Percentiles rank a stretch among this genome's conserved stretches.
Conservation (phyloP, 2,113 vertebrate species). For the Syngnathoides biaculeatus region DNA sequence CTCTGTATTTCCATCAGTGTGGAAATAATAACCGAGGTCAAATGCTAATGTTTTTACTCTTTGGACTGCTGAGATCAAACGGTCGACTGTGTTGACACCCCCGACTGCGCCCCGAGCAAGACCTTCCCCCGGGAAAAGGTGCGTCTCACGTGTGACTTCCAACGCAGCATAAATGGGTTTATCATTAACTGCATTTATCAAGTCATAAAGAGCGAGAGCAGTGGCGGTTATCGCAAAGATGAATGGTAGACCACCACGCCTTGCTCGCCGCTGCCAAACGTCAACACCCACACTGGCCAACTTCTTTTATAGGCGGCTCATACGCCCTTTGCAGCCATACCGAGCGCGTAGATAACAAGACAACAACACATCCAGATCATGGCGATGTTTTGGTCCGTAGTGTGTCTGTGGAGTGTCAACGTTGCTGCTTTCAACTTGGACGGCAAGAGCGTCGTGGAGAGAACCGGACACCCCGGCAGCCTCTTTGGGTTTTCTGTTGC, state of each 20-base stretch:
- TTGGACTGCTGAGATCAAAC: background rate
- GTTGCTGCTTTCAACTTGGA: conserved; percentile 81
- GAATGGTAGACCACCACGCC: conserved; percentile 34
- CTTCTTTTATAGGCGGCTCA: conserved; percentile 16
- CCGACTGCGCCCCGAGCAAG: background rate
- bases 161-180: conserved; percentile 11
- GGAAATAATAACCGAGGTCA: too few relatives aligned
- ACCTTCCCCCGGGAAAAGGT: conserved; percentile 1
- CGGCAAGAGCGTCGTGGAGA: conserved; percentile 72
- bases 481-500: conserved; percentile 88
- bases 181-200: conserved; percentile 51
- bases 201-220: conserved; percentile 24
- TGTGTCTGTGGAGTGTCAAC: conserved; percentile 34
- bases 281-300: conserved; percentile 10
- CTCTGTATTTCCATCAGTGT: too few relatives aligned
- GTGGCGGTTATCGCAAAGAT: conserved; percentile 13
- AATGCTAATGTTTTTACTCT: background rate
- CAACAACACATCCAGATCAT: conserved; percentile 14
- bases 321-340: background rate
- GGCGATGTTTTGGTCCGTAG: conserved; percentile 13
- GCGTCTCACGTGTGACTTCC: conserved; percentile 10
- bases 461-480: conserved; percentile 74
- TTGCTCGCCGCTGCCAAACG: conserved; percentile 15
- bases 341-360: background rate
- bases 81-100: too few relatives aligned